phyloP scores from a whole-genome alignment of 1,140 invertebrate species.

The Platyura marginata region DNA sequence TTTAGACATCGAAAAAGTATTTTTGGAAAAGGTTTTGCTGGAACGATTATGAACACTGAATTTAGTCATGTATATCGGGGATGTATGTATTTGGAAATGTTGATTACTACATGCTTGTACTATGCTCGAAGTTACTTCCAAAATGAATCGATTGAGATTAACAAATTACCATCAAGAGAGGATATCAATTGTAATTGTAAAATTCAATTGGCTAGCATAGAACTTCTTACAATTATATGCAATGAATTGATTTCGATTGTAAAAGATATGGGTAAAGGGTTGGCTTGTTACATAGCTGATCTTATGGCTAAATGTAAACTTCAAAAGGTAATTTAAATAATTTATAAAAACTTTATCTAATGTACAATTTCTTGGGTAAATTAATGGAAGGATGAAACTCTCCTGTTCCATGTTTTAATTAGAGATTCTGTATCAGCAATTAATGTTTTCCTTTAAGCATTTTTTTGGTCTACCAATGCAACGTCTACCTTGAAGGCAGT shows the following conservation, averaged over 20 bases:
- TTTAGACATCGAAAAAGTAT: conserved; percentile 53
- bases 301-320: conserved; percentile 66
- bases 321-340: conserved; percentile 35
- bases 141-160: conserved; percentile 30
- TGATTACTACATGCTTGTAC: conserved; percentile 62
- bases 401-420: no score
- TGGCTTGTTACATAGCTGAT: conserved; percentile 68
- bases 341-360: no score
- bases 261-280: conserved; percentile 60
- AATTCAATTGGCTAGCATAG: conserved; percentile 57
- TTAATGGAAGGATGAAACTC: no score
- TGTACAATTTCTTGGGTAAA: no score
- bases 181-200: conserved; percentile 59
- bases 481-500: no score
- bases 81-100: conserved; percentile 67
- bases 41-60: conserved; percentile 39
- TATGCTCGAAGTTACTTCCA: conserved; percentile 70
- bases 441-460: no score
- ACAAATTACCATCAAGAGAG: conserved; percentile 44
- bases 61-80: conserved; percentile 44
- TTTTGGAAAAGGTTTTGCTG: conserved; percentile 59
- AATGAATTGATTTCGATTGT: conserved; percentile 64
- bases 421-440: no score
- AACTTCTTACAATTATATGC: conserved; percentile 59
- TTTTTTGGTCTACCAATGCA: no score